phyloP scores from a whole-genome alignment of 2,888 invertebrate genomes.

The Sussaba pulchella region DNA sequence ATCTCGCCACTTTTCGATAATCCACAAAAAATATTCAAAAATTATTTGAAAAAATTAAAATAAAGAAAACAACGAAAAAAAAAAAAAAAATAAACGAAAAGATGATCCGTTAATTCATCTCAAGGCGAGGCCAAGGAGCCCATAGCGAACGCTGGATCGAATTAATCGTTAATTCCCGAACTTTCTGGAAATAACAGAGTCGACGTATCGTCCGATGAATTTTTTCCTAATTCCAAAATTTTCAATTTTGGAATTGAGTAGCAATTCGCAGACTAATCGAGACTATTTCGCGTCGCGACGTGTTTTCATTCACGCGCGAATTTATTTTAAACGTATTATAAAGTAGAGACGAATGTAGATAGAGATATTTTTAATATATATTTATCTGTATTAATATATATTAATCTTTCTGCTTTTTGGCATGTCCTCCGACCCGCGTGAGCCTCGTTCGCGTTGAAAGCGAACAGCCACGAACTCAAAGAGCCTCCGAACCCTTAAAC shows the following conservation, averaged over 20 bases:
- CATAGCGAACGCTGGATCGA: constrained; percentile 73
- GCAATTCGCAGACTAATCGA: constrained; percentile 1
- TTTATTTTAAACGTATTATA: constrained; percentile 3
- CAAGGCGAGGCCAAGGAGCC: constrained; percentile 84
- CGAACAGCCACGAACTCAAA: constrained; percentile 64
- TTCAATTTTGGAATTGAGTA: background rate
- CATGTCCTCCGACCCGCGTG: constrained; percentile 81
- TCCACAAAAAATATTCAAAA: constrained; percentile 33
- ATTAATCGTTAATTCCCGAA: constrained; percentile 37
- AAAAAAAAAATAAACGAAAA: constrained; percentile 51
- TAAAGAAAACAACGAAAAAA: constrained; percentile 9
- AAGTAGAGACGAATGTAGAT: background rate
- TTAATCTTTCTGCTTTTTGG: constrained; percentile 80
- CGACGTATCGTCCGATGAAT: background rate
- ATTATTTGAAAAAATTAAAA: background rate
- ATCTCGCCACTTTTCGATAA: constrained; percentile 39
- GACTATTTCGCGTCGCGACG: constrained; percentile 1
- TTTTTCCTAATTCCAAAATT: background rate
- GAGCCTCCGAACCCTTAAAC: constrained; percentile 56
- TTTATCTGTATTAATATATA: constrained; percentile 68
- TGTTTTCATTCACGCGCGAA: constrained; percentile 13
- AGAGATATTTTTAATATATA: constrained; percentile 27
- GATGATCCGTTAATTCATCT: constrained; percentile 62
- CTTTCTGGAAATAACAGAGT: constrained; percentile 12
- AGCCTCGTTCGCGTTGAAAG: constrained; percentile 64